Evolutionary conservation across 2,113 vertebrate species (phyloP).

Genomic region (Rhegmatorhina hoffmannsi): DNA sequence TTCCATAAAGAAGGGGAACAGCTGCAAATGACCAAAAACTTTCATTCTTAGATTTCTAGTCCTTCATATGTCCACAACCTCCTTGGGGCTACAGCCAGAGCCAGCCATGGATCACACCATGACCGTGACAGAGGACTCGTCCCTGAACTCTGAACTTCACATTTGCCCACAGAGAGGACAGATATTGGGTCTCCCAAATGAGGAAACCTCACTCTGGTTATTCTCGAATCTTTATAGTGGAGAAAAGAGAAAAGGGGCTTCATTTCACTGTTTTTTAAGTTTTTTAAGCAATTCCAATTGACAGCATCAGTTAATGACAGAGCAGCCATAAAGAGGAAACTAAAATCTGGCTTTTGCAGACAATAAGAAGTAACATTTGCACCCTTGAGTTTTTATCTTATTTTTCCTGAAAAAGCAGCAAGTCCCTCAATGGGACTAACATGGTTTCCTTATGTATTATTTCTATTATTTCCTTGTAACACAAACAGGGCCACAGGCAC

Average conservation of each 20-base stretch:
- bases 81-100: not conserved
- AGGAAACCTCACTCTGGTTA: not conserved
- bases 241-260: not conserved
- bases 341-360: not conserved
- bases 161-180: not conserved
- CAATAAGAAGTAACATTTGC: not conserved
- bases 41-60: not conserved
- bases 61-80: not conserved
- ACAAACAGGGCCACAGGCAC: not conserved
- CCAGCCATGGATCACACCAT: rapidly evolving
- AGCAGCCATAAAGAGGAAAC: not conserved
- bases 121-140: not conserved
- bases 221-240: not conserved
- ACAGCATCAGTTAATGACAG: not conserved
- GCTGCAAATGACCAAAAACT: not conserved
- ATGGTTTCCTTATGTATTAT: not conserved
- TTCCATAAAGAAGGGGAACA: not conserved
- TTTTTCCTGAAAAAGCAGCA: not conserved
- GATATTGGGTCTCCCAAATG: not conserved
- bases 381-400: not conserved
- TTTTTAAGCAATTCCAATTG: not conserved
- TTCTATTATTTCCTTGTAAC: not conserved
- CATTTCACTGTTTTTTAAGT: not conserved
- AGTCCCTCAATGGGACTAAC: not conserved
- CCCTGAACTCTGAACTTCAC: not conserved